phyloP scores from a whole-genome alignment of 2,888 invertebrate genomes.

The Clusia tigrina region DNA sequence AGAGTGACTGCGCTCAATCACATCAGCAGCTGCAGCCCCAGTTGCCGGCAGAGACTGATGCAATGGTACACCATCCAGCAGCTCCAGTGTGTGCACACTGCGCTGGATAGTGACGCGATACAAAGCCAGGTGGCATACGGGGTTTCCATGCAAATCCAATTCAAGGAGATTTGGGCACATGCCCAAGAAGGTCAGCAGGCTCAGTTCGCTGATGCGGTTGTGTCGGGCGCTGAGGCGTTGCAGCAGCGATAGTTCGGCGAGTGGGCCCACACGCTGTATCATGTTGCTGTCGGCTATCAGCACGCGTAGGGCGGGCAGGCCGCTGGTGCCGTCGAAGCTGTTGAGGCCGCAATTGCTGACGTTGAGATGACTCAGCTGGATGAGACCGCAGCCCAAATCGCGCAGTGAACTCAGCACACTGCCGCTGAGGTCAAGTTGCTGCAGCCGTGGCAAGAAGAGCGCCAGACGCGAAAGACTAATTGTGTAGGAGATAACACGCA shows the following conservation, averaged over 20 bases:
- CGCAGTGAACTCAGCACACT: constrained; percentile 73
- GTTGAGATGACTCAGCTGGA: constrained; percentile 65
- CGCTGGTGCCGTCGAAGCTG: constrained; percentile 74
- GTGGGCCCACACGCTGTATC: constrained; percentile 70
- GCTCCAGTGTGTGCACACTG: constrained; percentile 59
- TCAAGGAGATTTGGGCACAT: constrained; percentile 67
- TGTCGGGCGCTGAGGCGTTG: constrained; percentile 64
- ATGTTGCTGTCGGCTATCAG: constrained; percentile 72
- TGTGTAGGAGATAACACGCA: constrained; percentile 71
- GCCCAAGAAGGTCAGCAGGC: constrained; percentile 58
- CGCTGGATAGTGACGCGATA: constrained; percentile 61
- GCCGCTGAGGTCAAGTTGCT: constrained; percentile 72
- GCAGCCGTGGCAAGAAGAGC: constrained; percentile 70
- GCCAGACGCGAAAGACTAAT: constrained; percentile 72
- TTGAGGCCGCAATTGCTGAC: constrained; percentile 73
- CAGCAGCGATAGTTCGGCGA: constrained; percentile 67
- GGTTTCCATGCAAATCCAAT: constrained; percentile 67
- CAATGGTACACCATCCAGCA: constrained; percentile 62
- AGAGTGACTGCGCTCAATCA: background rate
- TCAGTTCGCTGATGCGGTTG: constrained; percentile 60
- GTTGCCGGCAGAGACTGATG: background rate
- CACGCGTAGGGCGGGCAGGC: constrained; percentile 70
- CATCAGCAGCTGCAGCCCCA: background rate
- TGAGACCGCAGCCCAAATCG: constrained; percentile 74
- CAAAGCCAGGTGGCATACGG: constrained; percentile 54